A percentile compares a stretch with the other conserved stretches of the same genome.
These are phyloP conservation scores for Lophura nycthemera DNA, from an alignment of 2,113 vertebrate genomes.

Conservation along the genomic window DNA sequence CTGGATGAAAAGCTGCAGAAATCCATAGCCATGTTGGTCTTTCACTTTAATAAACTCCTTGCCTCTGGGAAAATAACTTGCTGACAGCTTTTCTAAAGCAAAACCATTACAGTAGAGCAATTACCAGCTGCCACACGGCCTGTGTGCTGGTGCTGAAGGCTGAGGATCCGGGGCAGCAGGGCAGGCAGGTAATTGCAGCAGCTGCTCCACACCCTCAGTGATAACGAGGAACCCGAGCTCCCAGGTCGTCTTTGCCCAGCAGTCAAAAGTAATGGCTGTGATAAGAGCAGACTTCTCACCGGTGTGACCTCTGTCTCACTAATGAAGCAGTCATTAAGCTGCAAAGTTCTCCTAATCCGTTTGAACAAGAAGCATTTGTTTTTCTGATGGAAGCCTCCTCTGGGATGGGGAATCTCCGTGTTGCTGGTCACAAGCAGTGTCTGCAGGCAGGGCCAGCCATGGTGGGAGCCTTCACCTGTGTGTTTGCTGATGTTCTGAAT, in stretches of 20 bases:
- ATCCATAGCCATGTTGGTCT: neutral
- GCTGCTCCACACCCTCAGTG: neutral
- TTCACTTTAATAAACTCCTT: neutral
- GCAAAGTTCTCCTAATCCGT: neutral
- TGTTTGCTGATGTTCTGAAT: neutral
- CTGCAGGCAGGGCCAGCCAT: fast-evolving
- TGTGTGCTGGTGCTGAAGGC: neutral
- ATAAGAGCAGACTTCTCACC: neutral
- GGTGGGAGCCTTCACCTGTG: neutral
- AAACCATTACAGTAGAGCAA: neutral
- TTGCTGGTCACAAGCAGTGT: neutral
- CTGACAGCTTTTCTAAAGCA: neutral
- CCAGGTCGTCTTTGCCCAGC: neutral
- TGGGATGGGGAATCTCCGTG: neutral
- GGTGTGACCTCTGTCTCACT: neutral
- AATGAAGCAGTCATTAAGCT: slow-evolving; percentile 31
- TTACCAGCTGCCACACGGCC: neutral
- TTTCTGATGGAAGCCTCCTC: neutral
- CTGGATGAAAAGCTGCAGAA: neutral
- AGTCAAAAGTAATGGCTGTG: neutral
- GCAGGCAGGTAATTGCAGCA: neutral
- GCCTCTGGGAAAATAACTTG: neutral
- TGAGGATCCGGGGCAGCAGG: neutral
- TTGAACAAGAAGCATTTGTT: neutral
- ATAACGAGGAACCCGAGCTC: neutral